A percentile compares a stretch with the other conserved stretches of the same genome.
Evolutionary conservation across 2,113 vertebrate species (phyloP).

Genomic region (Neolamprologus cancellatus): DNA sequence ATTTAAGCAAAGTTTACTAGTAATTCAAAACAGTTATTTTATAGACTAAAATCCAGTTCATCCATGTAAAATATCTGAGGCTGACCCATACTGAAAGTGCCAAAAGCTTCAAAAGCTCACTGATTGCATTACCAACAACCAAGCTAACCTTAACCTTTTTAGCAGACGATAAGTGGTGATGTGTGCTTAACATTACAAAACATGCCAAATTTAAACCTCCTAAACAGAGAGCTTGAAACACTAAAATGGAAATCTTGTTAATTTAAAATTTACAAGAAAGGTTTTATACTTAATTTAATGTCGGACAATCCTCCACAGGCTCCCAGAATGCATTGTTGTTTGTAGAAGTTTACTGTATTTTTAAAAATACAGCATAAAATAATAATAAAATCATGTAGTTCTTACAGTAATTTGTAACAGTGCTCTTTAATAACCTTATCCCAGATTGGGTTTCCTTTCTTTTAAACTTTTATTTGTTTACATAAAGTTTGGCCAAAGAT

Average conservation of each 20-base stretch:
- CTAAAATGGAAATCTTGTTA: background rate
- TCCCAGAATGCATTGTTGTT: background rate
- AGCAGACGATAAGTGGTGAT: background rate
- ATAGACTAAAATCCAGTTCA: background rate
- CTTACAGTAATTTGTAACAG: background rate
- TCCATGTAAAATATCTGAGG: background rate
- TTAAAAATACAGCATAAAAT: background rate
- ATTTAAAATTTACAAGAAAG: background rate
- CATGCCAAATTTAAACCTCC: background rate
- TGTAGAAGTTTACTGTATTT: background rate
- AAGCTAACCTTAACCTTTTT: background rate
- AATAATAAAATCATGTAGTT: background rate
- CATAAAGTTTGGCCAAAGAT: background rate
- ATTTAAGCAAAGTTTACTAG: background rate
- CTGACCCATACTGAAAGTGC: background rate
- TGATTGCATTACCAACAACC: background rate
- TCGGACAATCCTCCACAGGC: background rate
- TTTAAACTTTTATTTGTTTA: background rate
- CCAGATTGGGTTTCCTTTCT: background rate
- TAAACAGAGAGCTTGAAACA: background rate
- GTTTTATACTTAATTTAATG: background rate
- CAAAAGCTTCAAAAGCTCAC: background rate
- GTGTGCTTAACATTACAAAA: background rate
- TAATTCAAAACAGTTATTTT: background rate
- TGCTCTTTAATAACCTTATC: background rate